Evolutionary conservation across 2,888 invertebrate species (phyloP).

Genomic region (Leptarthrus brevirostris): DNA sequence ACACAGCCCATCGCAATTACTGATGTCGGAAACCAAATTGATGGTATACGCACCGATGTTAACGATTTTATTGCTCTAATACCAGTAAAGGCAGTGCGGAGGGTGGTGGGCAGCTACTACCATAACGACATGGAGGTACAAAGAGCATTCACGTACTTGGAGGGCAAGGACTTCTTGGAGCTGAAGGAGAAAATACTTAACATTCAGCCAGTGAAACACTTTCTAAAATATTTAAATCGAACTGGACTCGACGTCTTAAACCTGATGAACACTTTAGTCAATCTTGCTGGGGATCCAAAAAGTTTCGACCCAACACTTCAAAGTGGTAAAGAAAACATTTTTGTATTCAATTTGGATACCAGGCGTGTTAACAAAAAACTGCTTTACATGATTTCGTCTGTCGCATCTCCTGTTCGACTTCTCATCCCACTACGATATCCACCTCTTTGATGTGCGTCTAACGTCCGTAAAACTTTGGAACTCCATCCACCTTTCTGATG

Average conservation of each 20-base stretch:
- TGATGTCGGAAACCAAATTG: conserved; percentile 33
- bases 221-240: conserved; percentile 62
- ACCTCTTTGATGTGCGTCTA: conserved; percentile 7
- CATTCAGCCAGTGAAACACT: conserved; percentile 61
- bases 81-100: conserved; percentile 61
- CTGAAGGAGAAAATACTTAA: conserved; percentile 60
- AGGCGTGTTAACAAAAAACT: conserved; percentile 33
- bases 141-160: conserved; percentile 61
- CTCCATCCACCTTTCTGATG: conserved; percentile 1
- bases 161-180: conserved; percentile 59
- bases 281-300: conserved; percentile 57
- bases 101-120: conserved; percentile 61
- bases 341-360: conserved; percentile 47
- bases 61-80: conserved; percentile 63
- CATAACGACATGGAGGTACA: conserved; percentile 63
- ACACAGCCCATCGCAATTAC: conserved; percentile 41
- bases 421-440: not conserved
- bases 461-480: not conserved
- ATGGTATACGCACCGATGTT: conserved; percentile 60
- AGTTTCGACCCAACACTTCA: conserved; percentile 44
- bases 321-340: conserved; percentile 45
- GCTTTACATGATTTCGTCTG: conserved; percentile 36
- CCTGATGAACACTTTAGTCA: conserved; percentile 58
- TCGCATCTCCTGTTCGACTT: not conserved
- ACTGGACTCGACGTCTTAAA: conserved; percentile 63